These are phyloP conservation scores for Leucoraja ocellata DNA, from an alignment of 2,797 vertebrate genomes.

Conservation along the genomic window DNA sequence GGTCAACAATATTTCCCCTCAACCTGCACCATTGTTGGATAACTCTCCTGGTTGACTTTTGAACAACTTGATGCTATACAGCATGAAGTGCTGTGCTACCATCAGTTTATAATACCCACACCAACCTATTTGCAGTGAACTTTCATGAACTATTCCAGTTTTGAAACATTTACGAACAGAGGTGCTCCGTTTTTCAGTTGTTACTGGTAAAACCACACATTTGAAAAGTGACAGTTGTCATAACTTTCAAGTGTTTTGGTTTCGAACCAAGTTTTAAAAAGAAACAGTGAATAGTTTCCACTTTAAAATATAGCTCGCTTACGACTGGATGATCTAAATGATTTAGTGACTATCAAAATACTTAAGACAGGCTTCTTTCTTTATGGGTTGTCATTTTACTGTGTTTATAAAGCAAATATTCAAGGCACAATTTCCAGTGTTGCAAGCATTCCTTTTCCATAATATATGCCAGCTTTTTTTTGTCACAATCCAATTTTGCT, in stretches of 20 bases:
- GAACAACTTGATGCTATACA: background rate
- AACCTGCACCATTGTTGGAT: background rate
- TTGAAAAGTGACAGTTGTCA: conserved; percentile 10
- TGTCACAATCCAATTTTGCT: background rate
- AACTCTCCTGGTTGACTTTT: background rate
- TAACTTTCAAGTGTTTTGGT: background rate
- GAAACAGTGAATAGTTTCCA: background rate
- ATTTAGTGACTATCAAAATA: conserved; percentile 15
- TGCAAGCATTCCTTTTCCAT: background rate
- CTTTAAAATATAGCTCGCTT: background rate
- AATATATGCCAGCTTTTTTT: background rate
- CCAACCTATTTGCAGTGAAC: background rate
- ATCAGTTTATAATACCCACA: background rate
- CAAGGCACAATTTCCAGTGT: background rate
- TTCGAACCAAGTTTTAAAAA: background rate
- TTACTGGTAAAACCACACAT: background rate
- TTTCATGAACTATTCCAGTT: no score
- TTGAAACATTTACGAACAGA: background rate
- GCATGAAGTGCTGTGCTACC: no score
- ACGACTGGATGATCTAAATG: background rate
- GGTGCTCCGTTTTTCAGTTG: background rate
- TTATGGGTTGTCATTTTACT: background rate
- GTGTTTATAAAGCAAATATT: background rate
- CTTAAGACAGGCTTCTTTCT: background rate
- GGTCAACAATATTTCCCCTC: background rate